Evolutionary conservation across 2,113 vertebrate genomes (phyloP).

Genomic region (Petroica traversi): DNA sequence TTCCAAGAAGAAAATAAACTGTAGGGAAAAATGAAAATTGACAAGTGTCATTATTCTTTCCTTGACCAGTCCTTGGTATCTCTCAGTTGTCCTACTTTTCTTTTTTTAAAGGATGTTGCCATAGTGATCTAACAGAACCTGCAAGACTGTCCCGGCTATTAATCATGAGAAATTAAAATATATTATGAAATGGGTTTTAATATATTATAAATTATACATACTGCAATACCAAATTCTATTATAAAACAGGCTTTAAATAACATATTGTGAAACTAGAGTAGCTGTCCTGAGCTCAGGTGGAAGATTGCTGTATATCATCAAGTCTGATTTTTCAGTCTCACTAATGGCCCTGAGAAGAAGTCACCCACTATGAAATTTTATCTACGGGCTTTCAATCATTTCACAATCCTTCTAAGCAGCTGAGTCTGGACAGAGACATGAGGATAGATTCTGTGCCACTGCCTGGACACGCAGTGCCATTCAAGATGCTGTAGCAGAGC

Average conservation of each 20-base stretch:
- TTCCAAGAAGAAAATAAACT: slow-evolving; percentile 53
- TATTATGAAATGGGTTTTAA: slow-evolving; percentile 57
- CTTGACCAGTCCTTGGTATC: slow-evolving; percentile 40
- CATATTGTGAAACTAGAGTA: slow-evolving; percentile 4
- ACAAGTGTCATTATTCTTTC: slow-evolving; percentile 56
- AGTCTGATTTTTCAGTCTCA: not conserved
- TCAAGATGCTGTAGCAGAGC: not conserved
- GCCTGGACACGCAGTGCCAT: not conserved
- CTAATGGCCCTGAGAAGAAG: not conserved
- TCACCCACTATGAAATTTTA: slow-evolving; percentile 19
- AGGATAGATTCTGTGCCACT: not conserved
- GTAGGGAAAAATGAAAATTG: slow-evolving; percentile 41
- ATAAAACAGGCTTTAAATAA: slow-evolving; percentile 66
- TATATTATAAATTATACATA: slow-evolving; percentile 58
- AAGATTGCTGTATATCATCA: slow-evolving; percentile 26
- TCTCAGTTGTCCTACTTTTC: slow-evolving; percentile 16
- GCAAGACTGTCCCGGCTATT: slow-evolving; percentile 50
- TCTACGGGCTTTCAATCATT: not conserved
- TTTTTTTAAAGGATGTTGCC: slow-evolving; percentile 33
- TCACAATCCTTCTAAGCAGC: not conserved
- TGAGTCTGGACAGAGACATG: not conserved
- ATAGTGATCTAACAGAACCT: slow-evolving; percentile 40
- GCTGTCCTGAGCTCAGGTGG: slow-evolving; percentile 9
- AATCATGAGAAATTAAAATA: slow-evolving; percentile 64
- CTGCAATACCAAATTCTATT: slow-evolving; percentile 52